Evolutionary conservation across 2,797 vertebrate species (phyloP), one percentile per base, ranked within the genome.

Genomic region (Aselliscus stoliczkanus): DNA sequence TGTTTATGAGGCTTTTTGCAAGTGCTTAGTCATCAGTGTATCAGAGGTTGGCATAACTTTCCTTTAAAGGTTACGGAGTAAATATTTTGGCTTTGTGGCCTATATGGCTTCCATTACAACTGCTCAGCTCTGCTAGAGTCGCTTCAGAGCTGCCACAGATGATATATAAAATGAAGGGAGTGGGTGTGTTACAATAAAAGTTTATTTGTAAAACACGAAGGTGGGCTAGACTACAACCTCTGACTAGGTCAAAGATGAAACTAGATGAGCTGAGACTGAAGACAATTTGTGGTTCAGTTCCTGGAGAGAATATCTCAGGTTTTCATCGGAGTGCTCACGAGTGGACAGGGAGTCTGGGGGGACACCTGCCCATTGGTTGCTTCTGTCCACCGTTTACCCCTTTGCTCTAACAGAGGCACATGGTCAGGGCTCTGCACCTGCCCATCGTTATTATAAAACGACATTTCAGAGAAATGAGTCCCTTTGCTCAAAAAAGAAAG

Each of bases 381-480:
- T 70, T 85, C 44, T 64, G 21, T 58, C 29, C n/a, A 29, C 39
- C 44, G 31, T 44, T 27, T 27, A 52, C n/a, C 47, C 10, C 39
- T 42, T 62, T 1, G 11, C 20, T 50, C 44, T 23, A 25, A 39
- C 58, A 29, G 54, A 81, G 31, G 5, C 3, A 4, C 8, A 3
- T 11, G 31, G 21, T 15, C 13, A 72, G 13, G 47, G 25, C 23
- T 7, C 21, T 62, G 2, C 18, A 20, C 2, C 1, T 20, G 31
- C 5, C 1, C 25, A 37, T 23, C 42, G 2, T n/a, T 31, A 23
- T 25, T 15, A 42, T 0, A 10, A 21, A 13, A 2, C 65, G 29
- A 72, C 15, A 75, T 69, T 90, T 67, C 64, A 89, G 67, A 90
- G 70, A 81, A 93, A 60, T 5, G 12, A 42, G 12, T 72, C 25